These are phyloP conservation scores for Synanceia verrucosa DNA, from an alignment of 2,797 vertebrate genomes.

Conservation along the genomic window DNA sequence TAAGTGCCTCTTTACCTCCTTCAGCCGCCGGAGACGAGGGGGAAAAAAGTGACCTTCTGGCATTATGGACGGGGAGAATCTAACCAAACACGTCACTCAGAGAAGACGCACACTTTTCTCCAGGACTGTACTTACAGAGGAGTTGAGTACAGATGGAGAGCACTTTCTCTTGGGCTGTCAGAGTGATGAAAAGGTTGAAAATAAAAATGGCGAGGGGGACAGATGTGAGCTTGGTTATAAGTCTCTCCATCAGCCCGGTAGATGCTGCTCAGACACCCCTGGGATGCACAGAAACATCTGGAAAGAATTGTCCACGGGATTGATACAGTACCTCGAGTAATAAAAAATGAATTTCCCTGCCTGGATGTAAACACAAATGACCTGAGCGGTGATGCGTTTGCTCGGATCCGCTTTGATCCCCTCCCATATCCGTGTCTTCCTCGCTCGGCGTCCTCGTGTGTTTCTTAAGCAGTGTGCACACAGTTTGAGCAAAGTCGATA, in stretches of 20 bases:
- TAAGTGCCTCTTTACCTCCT: slow-evolving; percentile 83
- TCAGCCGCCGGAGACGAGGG: slow-evolving; percentile 64
- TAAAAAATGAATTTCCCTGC: slow-evolving; percentile 81
- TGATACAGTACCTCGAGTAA: slow-evolving; percentile 76
- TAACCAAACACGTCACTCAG: slow-evolving; percentile 64
- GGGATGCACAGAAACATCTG: slow-evolving; percentile 81
- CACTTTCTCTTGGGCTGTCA: slow-evolving; percentile 67
- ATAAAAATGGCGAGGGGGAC: slow-evolving; percentile 66
- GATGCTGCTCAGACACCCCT: slow-evolving; percentile 71
- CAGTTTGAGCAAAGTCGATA: slow-evolving; percentile 45
- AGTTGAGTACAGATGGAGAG: slow-evolving; percentile 53
- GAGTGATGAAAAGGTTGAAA: slow-evolving; percentile 77
- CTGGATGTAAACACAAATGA: slow-evolving; percentile 78
- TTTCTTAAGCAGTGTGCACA: slow-evolving; percentile 17
- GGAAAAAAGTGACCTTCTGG: slow-evolving; percentile 63
- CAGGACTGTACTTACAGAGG: slow-evolving; percentile 56
- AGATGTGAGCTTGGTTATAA: slow-evolving; percentile 78
- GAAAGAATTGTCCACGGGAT: slow-evolving; percentile 77
- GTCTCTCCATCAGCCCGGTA: slow-evolving; percentile 68
- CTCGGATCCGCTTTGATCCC: slow-evolving; percentile 64
- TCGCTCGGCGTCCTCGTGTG: slow-evolving; percentile 16
- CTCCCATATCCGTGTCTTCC: slow-evolving; percentile 26
- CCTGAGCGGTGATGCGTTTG: slow-evolving; percentile 65
- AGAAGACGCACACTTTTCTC: slow-evolving; percentile 38
- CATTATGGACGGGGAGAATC: slow-evolving; percentile 63